These are phyloP conservation scores for Byasa hedistus DNA, from an alignment of 2,888 invertebrate genomes.

Conservation along the genomic window DNA sequence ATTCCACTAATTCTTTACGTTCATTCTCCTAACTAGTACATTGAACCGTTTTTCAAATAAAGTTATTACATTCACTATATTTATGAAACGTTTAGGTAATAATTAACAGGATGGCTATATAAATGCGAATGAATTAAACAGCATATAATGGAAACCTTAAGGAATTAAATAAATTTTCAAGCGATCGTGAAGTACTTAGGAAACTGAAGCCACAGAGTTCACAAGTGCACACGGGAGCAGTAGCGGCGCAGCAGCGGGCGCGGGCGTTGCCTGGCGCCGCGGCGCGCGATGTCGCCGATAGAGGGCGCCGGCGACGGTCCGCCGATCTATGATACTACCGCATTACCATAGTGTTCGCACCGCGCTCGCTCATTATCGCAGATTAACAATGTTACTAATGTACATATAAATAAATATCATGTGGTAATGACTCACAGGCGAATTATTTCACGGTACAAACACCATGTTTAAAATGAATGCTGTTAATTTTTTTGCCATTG, in stretches of 20 bases:
- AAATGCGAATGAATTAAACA: background rate
- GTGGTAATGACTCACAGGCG: background rate
- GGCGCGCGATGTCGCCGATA: slow-evolving; percentile 63
- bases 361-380: slow-evolving; percentile 50
- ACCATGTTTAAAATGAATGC: background rate
- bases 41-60: too few relatives aligned
- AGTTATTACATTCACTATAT: background rate
- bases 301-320: slow-evolving; percentile 54
- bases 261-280: slow-evolving; percentile 50
- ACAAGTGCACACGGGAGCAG: background rate
- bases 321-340: slow-evolving; percentile 56
- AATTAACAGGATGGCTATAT: background rate
- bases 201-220: slow-evolving; percentile 3
- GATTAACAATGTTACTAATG: slow-evolving; percentile 55
- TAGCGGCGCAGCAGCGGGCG: slow-evolving; percentile 17
- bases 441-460: background rate
- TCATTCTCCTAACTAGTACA: too few relatives aligned
- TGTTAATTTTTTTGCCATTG: background rate
- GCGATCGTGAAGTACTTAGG: background rate
- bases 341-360: slow-evolving; percentile 71
- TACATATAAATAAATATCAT: slow-evolving; percentile 34
- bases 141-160: background rate
- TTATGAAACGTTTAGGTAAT: background rate
- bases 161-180: background rate
- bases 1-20: too few relatives aligned